Base-by-base conservation (phyloP, 1,140 invertebrate species). In the Rhopalosiphum maidis region DNA sequence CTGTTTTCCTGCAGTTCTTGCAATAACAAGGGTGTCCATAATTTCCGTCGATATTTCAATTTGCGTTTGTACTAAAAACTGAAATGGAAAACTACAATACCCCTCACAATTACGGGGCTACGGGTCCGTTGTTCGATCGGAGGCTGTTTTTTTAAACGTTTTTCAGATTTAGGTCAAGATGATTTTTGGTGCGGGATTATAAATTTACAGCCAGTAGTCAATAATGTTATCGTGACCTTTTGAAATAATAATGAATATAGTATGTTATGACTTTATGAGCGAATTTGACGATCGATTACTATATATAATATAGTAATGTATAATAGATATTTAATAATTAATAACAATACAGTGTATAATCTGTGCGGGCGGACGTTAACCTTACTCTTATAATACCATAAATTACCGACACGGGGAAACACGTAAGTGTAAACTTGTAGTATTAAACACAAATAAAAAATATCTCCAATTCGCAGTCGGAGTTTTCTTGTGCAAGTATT, bases 1-100 rank as follows among this genome's bases (percentile, higher is more conserved):
- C 1, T 37, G 22, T 90, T 90, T 88, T 90, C 48, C 48, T 77
- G 60, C 30, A 35, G 48, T 89, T n/a, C 8, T 1, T 37, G 48
- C 48, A 35, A 54, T 89, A 89, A 35, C 51, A 41, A 90, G 88
- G 88, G 54, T 30, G 88, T 90, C 46, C 35, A 90, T 60, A 60
- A 90, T 90, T 89, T 89, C 51, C n/a, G 48, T 37, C 87, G 87
- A 89, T 55, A 55, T 89, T 89, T 89, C 87, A 89, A 89, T 89
- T 37, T 55, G 60, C 30, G 60, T 77, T 15, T 6, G 30, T 60
- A 60, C 11, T 68, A 30, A 68, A 77, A n/a, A 77, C 15, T 21
- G 30, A 77, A 77, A 77, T 21, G 30, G 60, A 77, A 77, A 77
- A 77, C 60, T 77, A n/a, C 60, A 21, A n/a, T 5, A 18, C 30